Base-by-base conservation (phyloP, 2,888 invertebrate genomes). In the Morpho helenor region DNA sequence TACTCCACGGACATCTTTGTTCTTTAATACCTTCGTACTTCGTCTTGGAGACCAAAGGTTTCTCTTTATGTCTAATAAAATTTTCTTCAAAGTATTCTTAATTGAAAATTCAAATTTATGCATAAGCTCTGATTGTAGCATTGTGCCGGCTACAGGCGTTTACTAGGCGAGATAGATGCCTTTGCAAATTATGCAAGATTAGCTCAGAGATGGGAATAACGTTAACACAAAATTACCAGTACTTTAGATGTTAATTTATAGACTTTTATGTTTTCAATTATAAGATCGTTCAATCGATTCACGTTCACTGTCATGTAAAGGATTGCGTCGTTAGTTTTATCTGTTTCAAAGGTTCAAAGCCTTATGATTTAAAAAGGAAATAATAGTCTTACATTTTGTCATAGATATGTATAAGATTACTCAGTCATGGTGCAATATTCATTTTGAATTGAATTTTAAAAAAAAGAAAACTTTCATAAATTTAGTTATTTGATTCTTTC, bases 51-150 rank as follows among this genome's bases (percentile, higher is more conserved):
- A 87, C 87, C 88, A 88, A 88, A 89, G 89, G 87, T 87, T 87
- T 84, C 87, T 80, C 84, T 87, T 89, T 83, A 86, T 83, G 79
- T 87, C 85, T 88, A 86, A 89, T 88, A 89, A 87, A 88, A 86
- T 89, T 87, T 87, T 83, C 87, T 87, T 84, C 84, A 87, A 86
- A 88, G 86, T 87, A 82, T 84, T 77, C 84, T 82, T 88, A 88
- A 88, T 90, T 89, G 89, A 87, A 90, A 89, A 90, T 90, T 89
- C 84, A 89, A 90, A 90, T 90, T 89, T 89, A 90, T 90, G 89
- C 89, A 90, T 89, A 88, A 89, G 87, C 84, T 87, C 85, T 89
- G 88, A 89, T 89, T 89, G 84, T 86, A 77, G 78, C 74, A 78
- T 67, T 68, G 76, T 76, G 67, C 66, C 67, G 66, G 65, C 65